Base-by-base conservation (phyloP, 2,113 vertebrate genomes). In the Daubentonia madagascariensis region DNA sequence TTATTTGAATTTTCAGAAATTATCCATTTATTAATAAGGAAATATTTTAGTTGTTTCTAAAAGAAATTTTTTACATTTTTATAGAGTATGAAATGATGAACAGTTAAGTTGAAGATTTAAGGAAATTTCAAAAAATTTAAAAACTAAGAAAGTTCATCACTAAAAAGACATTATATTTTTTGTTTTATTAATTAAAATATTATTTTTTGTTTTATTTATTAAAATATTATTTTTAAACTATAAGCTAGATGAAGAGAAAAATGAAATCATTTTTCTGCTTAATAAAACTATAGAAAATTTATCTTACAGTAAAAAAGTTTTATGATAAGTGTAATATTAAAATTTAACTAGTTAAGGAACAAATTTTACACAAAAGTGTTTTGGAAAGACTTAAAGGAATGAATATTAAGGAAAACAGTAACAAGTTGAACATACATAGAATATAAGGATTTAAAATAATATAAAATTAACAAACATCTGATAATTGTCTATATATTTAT, bases 1-100 rank as follows among this genome's bases (percentile, higher is more conserved):
- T 87, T 68, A 72, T 45, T 70, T 67, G 20, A 78, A 40, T 63
- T 94, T 90, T 76, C 73, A 94, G 18, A 91, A 96, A 93, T 45
- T 65, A 32, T 1, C 20, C 84, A 22, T 52, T 59, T 45, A 88
- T 79, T 79, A 32, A 43, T 59, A 80, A 16, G 45, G 43, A 95
- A 88, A 72, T 52, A 68, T 91, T 95, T 87, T 63, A 76, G 43
- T 68, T 61, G 76, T 76, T 91, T 88, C 83, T 57, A 30, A 86
- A 92, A n/a, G 32, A 59, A 89, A 45, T 32, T 14, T 61, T 83
- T 65, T 63, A 91, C 37, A 16, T 94, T 76, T 94, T 73, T 73
- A 63, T 11, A 83, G 63, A 84, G 67, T 22, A 65, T 83, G 78
- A 67, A 48, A 63, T 88, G 50, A 45, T 78, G 7, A 89, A 52